A percentile compares a stretch with the other conserved stretches of the same genome.
Evolutionary conservation across 2,888 invertebrate genomes (phyloP).

Genomic region (Lasius fuliginosus): DNA sequence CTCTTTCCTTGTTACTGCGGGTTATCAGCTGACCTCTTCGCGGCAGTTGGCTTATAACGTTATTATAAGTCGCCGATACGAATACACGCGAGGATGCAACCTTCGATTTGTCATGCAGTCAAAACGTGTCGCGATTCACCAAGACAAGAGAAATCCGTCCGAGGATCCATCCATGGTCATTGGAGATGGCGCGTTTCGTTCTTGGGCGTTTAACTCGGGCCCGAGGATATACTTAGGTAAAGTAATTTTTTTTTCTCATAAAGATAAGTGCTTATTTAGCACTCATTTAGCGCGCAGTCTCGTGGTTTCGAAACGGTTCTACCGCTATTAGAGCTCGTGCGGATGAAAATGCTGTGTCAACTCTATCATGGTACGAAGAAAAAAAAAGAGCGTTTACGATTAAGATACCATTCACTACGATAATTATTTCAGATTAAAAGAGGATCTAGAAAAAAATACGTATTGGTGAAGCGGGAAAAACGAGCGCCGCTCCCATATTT

Average conservation of each 20-base stretch:
- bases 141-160: slow-evolving; percentile 27
- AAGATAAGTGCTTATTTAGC: slow-evolving; percentile 13
- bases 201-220: background rate
- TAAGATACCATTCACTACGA: slow-evolving; percentile 13
- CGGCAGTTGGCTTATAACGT: slow-evolving; percentile 63
- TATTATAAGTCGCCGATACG: slow-evolving; percentile 65
- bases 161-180: background rate
- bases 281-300: background rate
- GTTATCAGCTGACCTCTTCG: slow-evolving; percentile 77
- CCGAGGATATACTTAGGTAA: background rate
- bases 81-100: slow-evolving; percentile 56
- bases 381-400: background rate
- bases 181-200: background rate
- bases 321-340: background rate
- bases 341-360: slow-evolving; percentile 12
- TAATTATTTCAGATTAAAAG: slow-evolving; percentile 12
- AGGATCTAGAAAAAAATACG: background rate
- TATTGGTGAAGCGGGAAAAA: background rate
- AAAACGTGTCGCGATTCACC: slow-evolving; percentile 70
- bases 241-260: slow-evolving; percentile 11
- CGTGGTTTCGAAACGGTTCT: slow-evolving; percentile 11
- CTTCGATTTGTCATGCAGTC: slow-evolving; percentile 74
- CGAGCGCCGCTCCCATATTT: slow-evolving; percentile 23
- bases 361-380: background rate
- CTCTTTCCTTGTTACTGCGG: slow-evolving; percentile 60